Evolutionary conservation across 2,888 invertebrate species (phyloP).

Genomic region (Callyntrura guangdongensis): DNA sequence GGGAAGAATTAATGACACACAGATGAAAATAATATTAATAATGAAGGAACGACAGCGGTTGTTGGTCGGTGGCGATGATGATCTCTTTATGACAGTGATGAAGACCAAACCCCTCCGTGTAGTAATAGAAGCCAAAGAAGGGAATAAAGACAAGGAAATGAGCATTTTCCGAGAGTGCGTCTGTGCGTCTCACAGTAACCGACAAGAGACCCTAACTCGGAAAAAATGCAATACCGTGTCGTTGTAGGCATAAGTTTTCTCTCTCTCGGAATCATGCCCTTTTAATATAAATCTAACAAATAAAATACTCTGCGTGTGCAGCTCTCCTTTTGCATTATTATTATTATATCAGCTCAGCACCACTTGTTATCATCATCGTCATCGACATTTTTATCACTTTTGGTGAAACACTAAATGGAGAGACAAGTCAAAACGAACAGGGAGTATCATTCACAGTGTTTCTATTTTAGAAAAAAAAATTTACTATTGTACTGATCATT

Average conservation of each 20-base stretch:
- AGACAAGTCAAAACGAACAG: not conserved
- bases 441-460: not conserved
- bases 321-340: not conserved
- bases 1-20: slow-evolving; percentile 57
- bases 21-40: slow-evolving; percentile 62
- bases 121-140: slow-evolving; percentile 11
- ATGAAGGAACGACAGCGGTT: slow-evolving; percentile 57
- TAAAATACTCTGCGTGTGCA: not conserved
- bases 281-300: not conserved
- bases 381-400: slow-evolving; percentile 29
- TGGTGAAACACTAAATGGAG: slow-evolving; percentile 16
- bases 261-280: slow-evolving; percentile 18
- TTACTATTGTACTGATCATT: not conserved
- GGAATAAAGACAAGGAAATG: slow-evolving; percentile 57
- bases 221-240: not conserved
- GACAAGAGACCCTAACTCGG: not conserved
- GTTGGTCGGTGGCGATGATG: slow-evolving; percentile 64
- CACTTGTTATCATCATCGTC: slow-evolving; percentile 42
- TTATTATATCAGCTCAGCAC: slow-evolving; percentile 19
- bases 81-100: slow-evolving; percentile 58
- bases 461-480: not conserved
- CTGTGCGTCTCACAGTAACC: not conserved
- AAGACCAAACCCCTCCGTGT: not conserved
- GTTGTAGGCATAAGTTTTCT: not conserved
- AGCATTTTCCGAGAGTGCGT: slow-evolving; percentile 30